Base-by-base conservation (phyloP, 2,113 vertebrate genomes). In the Xenotilapia leptura region DNA sequence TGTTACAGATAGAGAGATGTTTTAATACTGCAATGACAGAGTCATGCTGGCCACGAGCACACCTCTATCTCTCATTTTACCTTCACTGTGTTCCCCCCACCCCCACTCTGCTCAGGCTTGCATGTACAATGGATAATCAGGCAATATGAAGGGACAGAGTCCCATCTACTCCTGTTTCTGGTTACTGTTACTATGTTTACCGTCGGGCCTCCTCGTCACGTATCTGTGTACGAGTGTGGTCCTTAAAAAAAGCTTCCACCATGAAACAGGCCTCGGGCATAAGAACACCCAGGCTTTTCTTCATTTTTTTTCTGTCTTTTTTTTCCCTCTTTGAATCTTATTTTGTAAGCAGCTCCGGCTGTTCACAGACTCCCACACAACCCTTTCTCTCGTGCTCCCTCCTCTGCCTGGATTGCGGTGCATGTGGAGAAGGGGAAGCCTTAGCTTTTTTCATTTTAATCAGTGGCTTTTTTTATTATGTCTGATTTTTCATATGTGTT, bases 171-270 rank as follows among this genome's bases (percentile, higher is more conserved):
- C 42, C 70, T 33, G 92, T 95, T 95, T 94, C 58, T 96, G 80
- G 94, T 94, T 94, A 94, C 95, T 88, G 95, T 96, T 94, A 83
- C 95, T 94, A 94, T 95, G 94, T 95, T 94, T 93, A 93, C 86
- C 83, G 54, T n/a, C 6, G 33, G 73, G 88, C 87, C 79, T 88
- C 84, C 38, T 89, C 83, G 15, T 84, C 55, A 65, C 14, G 4
- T 62, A 80, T 86, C 55, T n/a, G 15, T 87, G 28, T 90, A 23
- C 6, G 13, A 82, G 36, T 47, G 80, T 51, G 40, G 80, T 45
- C 28, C 81, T 82, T 85, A 77, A 87, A 85, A 86, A 73, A 45
- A 73, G 49, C 82, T 83, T 89, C 88, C 89, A 56, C 53, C 5
- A 1, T 17, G 42, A 53, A 89, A 83, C 40, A 36, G 80, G 55